Evolutionary conservation across 2,113 vertebrate genomes (phyloP).

Genomic region (Brienomyrus longianalis): DNA sequence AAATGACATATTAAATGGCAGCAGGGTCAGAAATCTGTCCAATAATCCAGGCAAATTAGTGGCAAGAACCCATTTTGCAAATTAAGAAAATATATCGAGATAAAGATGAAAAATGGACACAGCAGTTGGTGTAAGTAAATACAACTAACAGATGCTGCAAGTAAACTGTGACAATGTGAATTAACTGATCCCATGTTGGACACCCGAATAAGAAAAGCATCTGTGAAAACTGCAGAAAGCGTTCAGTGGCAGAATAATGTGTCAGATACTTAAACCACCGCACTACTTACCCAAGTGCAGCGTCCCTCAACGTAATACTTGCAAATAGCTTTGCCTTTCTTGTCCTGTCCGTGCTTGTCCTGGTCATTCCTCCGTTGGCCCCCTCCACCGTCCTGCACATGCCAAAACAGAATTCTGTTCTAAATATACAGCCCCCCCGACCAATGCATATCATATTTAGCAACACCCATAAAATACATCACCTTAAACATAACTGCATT

Average conservation of each 20-base stretch:
- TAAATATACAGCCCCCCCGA: neutral
- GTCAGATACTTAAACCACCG: neutral
- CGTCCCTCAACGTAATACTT: slow-evolving; percentile 93
- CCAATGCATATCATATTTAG: neutral
- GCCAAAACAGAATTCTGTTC: neutral
- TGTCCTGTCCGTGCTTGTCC: slow-evolving; percentile 78
- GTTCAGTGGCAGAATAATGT: neutral
- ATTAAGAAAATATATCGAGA: neutral
- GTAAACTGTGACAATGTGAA: neutral
- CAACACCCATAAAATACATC: neutral
- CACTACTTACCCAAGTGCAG: slow-evolving; percentile 80
- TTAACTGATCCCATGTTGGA: neutral
- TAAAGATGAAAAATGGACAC: neutral
- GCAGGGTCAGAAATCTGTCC: neutral
- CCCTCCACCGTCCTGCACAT: slow-evolving; percentile 50
- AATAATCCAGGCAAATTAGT: neutral
- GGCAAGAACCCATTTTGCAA: neutral
- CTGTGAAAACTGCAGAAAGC: neutral
- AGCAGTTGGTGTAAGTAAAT: neutral
- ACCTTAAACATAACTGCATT: neutral
- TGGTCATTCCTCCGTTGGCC: slow-evolving; percentile 69
- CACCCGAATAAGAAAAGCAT: neutral
- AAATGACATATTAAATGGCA: neutral
- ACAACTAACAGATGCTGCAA: neutral
- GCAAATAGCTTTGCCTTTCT: slow-evolving; percentile 94